Percentiles rank a stretch among this genome's conserved stretches.
Conservation (phyloP, 2,888 invertebrate species). For the Rhabditophanes sp. region DNA sequence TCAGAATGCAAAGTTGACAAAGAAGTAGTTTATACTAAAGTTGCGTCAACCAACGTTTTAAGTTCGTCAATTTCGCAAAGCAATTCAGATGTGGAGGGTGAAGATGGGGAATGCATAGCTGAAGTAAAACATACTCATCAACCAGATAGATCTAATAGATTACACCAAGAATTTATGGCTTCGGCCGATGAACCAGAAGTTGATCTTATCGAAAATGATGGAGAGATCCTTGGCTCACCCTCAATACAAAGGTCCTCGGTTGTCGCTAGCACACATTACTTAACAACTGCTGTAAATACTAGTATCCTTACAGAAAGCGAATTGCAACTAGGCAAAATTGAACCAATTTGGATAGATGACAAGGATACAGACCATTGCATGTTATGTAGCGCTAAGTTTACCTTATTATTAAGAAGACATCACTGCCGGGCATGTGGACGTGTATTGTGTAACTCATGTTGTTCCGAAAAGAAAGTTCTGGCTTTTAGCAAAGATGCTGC, state of each 20-base stretch:
- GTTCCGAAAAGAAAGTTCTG: conserved; percentile 10
- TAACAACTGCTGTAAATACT: conserved; percentile 8
- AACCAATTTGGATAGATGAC: conserved; percentile 75
- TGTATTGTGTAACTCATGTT: conserved; percentile 19
- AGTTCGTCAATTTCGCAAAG: no score
- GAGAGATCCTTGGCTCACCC: not conserved
- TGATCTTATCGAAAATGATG: no score
- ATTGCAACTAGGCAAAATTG: conserved; percentile 44
- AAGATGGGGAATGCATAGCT: no score
- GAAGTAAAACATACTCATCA: no score
- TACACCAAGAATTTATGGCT: no score
- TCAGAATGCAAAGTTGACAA: no score
- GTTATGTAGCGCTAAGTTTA: conserved; percentile 65
- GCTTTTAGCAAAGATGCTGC: conserved; percentile 13
- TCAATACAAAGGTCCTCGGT: conserved; percentile 9
- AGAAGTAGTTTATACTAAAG: no score
- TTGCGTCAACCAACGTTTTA: no score
- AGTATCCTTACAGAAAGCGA: conserved; percentile 35
- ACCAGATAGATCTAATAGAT: no score
- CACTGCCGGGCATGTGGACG: conserved; percentile 40
- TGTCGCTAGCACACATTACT: conserved; percentile 15
- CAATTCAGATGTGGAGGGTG: no score
- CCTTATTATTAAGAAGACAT: conserved; percentile 62
- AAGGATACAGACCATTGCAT: conserved; percentile 64
- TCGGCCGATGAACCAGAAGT: no score